Evolutionary conservation across 1,140 invertebrate genomes (phyloP), one percentile per base, ranked within the genome.

Genomic region (Trichoplusia ni): DNA sequence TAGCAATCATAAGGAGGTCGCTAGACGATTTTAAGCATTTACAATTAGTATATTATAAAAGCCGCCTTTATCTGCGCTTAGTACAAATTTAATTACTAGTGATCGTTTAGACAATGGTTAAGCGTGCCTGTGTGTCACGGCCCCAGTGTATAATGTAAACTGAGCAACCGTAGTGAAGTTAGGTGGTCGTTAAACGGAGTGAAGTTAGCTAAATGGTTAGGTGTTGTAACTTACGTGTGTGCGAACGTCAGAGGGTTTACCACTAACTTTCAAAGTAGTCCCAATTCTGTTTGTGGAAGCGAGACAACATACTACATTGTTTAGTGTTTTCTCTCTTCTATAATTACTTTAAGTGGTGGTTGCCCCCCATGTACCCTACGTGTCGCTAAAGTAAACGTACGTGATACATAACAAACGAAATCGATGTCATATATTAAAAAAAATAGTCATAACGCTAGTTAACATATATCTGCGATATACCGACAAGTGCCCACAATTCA

Each of bases 361-460:
- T n/a, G n/a, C n/a, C n/a, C n/a, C n/a, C n/a, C n/a, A n/a, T n/a
- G n/a, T n/a, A n/a, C n/a, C n/a, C n/a, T n/a, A n/a, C n/a, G n/a
- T n/a, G n/a, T n/a, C n/a, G n/a, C n/a, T 25, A 21, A 19, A 23
- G 9, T 18, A 18, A 35, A 21, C 27, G 31, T 16, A 46, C 42
- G 38, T 25, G 21, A 47, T 11, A 47, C 21, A 47, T 14, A 27
- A 51, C 29, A 38, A 38, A 54, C 9, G 19, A 54, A 38, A 54
- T 54, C 23, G 8, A 54, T 38, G 51, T 38, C 51, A 19, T 35
- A 35, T 33, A n/a, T n/a, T n/a, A n/a, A n/a, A 53, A 37, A 29
- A 42, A 4, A 58, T 58, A 44, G 51, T 54, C 11, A 29, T 31
- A 58, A 58, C 25, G 54, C 54, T 58, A 58, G 54, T 31, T 49